A percentile compares a stretch with the other conserved stretches of the same genome.
These are phyloP conservation scores for Drosophila nigromelanica DNA, from an alignment of 1,140 invertebrate species.

Conservation along the genomic window DNA sequence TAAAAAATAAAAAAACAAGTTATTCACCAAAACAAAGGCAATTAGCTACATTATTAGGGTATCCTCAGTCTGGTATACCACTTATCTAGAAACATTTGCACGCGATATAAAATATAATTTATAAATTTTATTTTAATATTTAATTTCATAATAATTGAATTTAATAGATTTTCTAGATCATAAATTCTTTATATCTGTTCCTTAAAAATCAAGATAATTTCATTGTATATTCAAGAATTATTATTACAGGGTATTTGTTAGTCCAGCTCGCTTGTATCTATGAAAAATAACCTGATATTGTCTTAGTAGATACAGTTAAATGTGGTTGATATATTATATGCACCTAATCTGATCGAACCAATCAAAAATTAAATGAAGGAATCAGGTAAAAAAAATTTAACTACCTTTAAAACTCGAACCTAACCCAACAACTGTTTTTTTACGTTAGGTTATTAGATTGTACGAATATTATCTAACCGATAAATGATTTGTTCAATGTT, in stretches of 20 bases:
- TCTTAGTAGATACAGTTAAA: constrained; percentile 10
- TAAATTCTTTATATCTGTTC: too few relatives aligned
- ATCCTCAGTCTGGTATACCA: neutral
- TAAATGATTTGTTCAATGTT: too few relatives aligned
- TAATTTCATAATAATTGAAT: too few relatives aligned
- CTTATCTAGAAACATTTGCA: neutral
- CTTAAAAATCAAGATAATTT: too few relatives aligned
- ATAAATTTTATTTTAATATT: too few relatives aligned
- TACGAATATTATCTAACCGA: too few relatives aligned
- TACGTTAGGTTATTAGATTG: neutral
- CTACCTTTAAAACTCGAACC: neutral
- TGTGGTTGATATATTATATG: neutral
- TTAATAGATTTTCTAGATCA: too few relatives aligned
- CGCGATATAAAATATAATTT: too few relatives aligned
- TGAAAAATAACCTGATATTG: constrained; percentile 7
- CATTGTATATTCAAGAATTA: neutral
- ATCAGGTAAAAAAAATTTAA: too few relatives aligned
- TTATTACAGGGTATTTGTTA: too few relatives aligned
- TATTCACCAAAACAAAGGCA: too few relatives aligned
- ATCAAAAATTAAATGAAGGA: neutral
- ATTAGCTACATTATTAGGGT: neutral
- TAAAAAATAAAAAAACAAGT: too few relatives aligned
- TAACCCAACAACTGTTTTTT: neutral
- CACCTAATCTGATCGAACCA: neutral
- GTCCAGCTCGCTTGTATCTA: neutral